Evolutionary conservation across 2,888 invertebrate species (phyloP), one percentile per base, ranked within the genome.

Genomic region (Blera fallax): DNA sequence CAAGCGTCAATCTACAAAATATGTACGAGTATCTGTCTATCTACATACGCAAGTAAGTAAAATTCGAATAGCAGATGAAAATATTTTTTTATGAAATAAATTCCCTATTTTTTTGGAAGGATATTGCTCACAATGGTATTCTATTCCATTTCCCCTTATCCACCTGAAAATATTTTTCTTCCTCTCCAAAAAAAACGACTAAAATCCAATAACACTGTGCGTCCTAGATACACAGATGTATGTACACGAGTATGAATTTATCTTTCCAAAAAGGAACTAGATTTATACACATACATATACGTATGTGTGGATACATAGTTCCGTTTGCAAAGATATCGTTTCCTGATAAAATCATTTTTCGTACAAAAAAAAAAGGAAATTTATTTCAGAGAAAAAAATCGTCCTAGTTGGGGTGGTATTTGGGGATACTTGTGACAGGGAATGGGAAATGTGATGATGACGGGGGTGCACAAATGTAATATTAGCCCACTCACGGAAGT

Each of bases 311-410:
- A n/a, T n/a, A n/a, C n/a, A n/a, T n/a, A 24, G 24, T 50, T 58
- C 34, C 58, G 37, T 37, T 58, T 37, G 60, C 10, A 2, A 37
- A n/a, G 43, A 43, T 29, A 43, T 62, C 21, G 27, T 43, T 29
- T 43, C 43, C 60, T 62, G 60, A 62, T 43, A 62, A 40, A 60
- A 60, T 40, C 24, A 24, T 60, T 40, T 40, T 40, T 40, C 14
- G 10, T 27, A 60, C n/a, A 37, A 60, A 60, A 40, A 60, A 10
- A 24, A 14, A 18, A 14, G 37, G 14, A 18, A 18, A 18, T 21
- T 11, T 34, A 18, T 56, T 56, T 56, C 32, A 18, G 56, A 21
- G 14, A 11, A 27, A 29, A 5, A 7, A 14, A 10, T 10, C 8
- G 11, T 7, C 1, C 11, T 3, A n/a, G 21, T 37, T 58, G 37